Percentiles rank a stretch among this genome's conserved stretches.
phyloP scores from a whole-genome alignment of 2,888 invertebrate genomes.

The Caenorhabditis macrosperma region DNA sequence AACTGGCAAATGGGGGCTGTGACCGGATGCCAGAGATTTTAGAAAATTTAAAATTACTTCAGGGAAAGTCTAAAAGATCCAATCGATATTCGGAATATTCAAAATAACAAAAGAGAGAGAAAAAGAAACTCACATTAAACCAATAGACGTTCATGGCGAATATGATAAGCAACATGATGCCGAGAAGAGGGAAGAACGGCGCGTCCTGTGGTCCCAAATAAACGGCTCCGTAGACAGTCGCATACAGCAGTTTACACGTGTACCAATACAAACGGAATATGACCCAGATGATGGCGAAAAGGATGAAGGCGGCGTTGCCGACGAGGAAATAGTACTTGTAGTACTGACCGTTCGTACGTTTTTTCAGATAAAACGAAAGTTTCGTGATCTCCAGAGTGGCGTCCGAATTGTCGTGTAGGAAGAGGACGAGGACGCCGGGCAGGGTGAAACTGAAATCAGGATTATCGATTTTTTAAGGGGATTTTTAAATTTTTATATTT shows the following conservation, averaged over 20 bases:
- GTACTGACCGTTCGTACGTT: conserved; percentile 69
- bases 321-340: conserved; percentile 65
- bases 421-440: conserved; percentile 72
- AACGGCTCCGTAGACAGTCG: conserved; percentile 72
- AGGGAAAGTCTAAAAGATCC: no score
- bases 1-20: no score
- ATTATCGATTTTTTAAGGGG: background rate
- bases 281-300: conserved; percentile 73
- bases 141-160: conserved; percentile 74
- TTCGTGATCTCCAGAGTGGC: conserved; percentile 74
- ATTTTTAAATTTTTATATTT: no score
- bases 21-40: no score
- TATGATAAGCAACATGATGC: conserved; percentile 69
- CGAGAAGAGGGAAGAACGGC: conserved; percentile 69
- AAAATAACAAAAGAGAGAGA: background rate
- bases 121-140: conserved; percentile 69
- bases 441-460: conserved; percentile 66
- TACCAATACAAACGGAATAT: conserved; percentile 75
- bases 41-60: no score
- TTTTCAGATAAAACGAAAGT: conserved; percentile 72
- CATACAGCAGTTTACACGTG: conserved; percentile 72
- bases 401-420: conserved; percentile 74
- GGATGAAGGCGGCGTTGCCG: conserved; percentile 69
- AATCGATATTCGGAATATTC: no score
- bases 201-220: conserved; percentile 72